A percentile compares a stretch with the other conserved stretches of the same genome.
Evolutionary conservation across 1,140 invertebrate species (phyloP).

Genomic region (Idris sp.): DNA sequence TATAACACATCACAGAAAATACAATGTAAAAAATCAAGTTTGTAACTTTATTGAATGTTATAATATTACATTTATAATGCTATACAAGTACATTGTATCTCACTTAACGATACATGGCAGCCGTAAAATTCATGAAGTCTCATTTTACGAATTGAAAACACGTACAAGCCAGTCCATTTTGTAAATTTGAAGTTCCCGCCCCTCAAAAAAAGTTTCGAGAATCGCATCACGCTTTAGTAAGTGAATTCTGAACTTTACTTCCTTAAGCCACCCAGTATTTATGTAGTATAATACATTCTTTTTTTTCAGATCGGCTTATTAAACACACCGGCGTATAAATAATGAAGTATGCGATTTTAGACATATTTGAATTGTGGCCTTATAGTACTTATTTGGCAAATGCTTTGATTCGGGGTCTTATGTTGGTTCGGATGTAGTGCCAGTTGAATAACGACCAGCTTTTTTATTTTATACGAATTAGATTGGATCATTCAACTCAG

Average conservation of each 20-base stretch:
- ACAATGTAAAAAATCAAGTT: too few species aligned
- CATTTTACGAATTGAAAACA: conserved; percentile 30
- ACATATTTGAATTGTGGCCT: too few species aligned
- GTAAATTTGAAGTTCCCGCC: conserved; percentile 10
- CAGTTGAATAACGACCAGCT: conserved; percentile 27
- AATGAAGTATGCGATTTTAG: too few species aligned
- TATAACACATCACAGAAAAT: too few species aligned
- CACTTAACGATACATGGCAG: too few species aligned
- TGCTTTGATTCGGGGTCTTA: too few species aligned
- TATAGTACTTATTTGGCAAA: too few species aligned
- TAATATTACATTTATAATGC: too few species aligned
- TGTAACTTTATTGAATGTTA: too few species aligned
- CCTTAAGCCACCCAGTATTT: conserved; percentile 25
- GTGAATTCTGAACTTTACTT: conserved; percentile 45
- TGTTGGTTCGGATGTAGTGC: too few species aligned
- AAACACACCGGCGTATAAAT: conserved; percentile 25
- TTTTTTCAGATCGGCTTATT: conserved; percentile 22
- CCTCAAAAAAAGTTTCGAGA: conserved; percentile 10
- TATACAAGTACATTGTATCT: too few species aligned
- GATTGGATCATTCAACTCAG: conserved; percentile 30
- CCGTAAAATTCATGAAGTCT: conserved; percentile 1
- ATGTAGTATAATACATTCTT: conserved; percentile 31
- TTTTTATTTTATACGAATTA: conserved; percentile 40
- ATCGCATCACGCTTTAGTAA: conserved; percentile 31
- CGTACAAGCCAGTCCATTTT: conserved; percentile 7